Base-by-base conservation (phyloP, 2,797 vertebrate species). In the Lacerta bilineata region DNA sequence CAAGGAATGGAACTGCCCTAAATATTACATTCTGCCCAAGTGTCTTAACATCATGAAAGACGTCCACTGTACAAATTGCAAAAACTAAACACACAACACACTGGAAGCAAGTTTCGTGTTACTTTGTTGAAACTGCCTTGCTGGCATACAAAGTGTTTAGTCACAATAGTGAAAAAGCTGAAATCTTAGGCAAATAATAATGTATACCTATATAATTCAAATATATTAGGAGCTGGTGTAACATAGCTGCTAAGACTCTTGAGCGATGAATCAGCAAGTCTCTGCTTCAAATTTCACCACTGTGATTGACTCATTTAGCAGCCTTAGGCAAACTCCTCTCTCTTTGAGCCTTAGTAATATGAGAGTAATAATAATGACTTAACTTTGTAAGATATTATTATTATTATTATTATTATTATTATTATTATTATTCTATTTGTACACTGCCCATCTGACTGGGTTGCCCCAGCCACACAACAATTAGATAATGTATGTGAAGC, bases 131-230 rank as follows among this genome's bases (percentile, higher is more conserved):
- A 4, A 13, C 50, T 55, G 13, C 13, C 50, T 55, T 1, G 50
- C 50, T 55, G 50, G 50, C 13, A 55, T 55, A 55, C 50, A 55
- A 55, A 55, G 50, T 55, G 50, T 55, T 55, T 55, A 55, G 50
- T 55, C 50, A 55, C 50, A 29, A 75, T 43, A 55, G 46, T 80
- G 39, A 87, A 89, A 83, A 80, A 90, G 9, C 27, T 80, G 29
- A 15, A 55, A 55, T 55, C 15, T 55, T 55, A 55, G 50, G 50
- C 50, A 75, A 71, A 71, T 71, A 33, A 33, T 33, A 71, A 71
- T 71, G 15, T 15, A 71, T 33, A 33, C 33, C 33, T 33, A 33
- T 72, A 29, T 18, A 36, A 29, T 69, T 69, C 29, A n/a, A 69
- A 69, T 10, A 69, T 69, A 69, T 69, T n/a, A 4, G 68, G 68